phyloP scores from a whole-genome alignment of 2,113 vertebrate genomes.

The Lutjanus erythropterus region DNA sequence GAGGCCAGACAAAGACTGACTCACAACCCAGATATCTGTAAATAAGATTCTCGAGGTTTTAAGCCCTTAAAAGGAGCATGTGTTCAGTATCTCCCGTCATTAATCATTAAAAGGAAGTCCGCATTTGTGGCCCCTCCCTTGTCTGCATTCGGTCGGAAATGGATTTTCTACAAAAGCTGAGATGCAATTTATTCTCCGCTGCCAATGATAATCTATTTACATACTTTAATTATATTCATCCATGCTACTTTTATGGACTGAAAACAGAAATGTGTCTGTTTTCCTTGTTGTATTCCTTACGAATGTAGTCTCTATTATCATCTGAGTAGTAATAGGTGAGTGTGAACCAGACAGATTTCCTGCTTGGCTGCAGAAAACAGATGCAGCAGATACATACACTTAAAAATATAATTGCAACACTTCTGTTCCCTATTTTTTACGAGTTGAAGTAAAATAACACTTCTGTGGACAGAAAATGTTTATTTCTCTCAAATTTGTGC shows the following conservation, averaged over 20 bases:
- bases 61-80: slow-evolving; percentile 49
- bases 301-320: background rate
- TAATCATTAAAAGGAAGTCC: slow-evolving; percentile 57
- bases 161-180: slow-evolving; percentile 47
- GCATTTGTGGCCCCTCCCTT: slow-evolving; percentile 8
- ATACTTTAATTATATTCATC: slow-evolving; percentile 27
- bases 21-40: slow-evolving; percentile 58
- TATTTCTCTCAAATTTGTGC: no score
- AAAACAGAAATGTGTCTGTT: slow-evolving; percentile 23
- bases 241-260: background rate
- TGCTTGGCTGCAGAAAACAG: slow-evolving; percentile 32
- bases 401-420: no score
- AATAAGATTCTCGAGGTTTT: slow-evolving; percentile 67
- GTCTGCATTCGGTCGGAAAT: slow-evolving; percentile 48
- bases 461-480: no score
- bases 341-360: slow-evolving; percentile 27
- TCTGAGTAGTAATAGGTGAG: slow-evolving; percentile 47
- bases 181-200: slow-evolving; percentile 23
- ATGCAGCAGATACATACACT: slow-evolving; percentile 27
- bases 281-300: background rate
- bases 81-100: slow-evolving; percentile 58
- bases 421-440: no score
- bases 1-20: slow-evolving; percentile 55
- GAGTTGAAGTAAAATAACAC: no score
- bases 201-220: slow-evolving; percentile 58